Evolutionary conservation across 92 coral and sea anemone species (phyloP).

Genomic region (Porites cylindrica): DNA sequence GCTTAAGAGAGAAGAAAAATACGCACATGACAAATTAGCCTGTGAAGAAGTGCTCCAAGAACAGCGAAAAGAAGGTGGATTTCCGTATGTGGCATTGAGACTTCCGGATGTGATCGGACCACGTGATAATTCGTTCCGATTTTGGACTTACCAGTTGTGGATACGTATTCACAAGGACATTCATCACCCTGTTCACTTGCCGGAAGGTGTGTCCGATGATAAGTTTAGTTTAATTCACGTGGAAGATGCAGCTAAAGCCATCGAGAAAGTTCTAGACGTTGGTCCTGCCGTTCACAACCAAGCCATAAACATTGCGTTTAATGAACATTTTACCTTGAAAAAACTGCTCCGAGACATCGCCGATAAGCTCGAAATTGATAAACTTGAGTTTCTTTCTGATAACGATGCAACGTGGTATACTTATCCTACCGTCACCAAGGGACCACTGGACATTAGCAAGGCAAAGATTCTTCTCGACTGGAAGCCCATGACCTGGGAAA

Average conservation of each 20-base stretch:
- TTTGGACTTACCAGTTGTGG: constrained; percentile 99
- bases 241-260: constrained; percentile 91
- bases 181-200: constrained; percentile 90
- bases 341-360: constrained; percentile 82
- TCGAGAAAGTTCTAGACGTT: constrained; percentile 67
- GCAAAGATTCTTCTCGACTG: constrained; percentile 85
- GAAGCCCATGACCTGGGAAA: constrained; percentile 87
- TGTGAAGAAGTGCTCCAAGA: constrained; percentile 87
- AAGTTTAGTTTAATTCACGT: constrained; percentile 91
- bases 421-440: constrained; percentile 92
- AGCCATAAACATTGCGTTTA: constrained; percentile 91
- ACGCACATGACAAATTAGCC: constrained; percentile 94
- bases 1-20: constrained; percentile 79
- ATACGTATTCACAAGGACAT: constrained; percentile 81
- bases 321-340: constrained; percentile 87
- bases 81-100: constrained; percentile 87
- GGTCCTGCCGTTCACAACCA: constrained; percentile 80
- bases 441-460: constrained; percentile 85
- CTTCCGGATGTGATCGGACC: constrained; percentile 98
- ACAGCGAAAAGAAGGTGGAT: constrained; percentile 88
- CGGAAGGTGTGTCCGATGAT: constrained; percentile 84
- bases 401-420: constrained; percentile 92
- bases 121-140: constrained; percentile 94
- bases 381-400: constrained; percentile 73
- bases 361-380: constrained; percentile 63